These are phyloP conservation scores for Cryptoblepharus egeriae DNA, from an alignment of 2,797 vertebrate genomes.

Conservation along the genomic window DNA sequence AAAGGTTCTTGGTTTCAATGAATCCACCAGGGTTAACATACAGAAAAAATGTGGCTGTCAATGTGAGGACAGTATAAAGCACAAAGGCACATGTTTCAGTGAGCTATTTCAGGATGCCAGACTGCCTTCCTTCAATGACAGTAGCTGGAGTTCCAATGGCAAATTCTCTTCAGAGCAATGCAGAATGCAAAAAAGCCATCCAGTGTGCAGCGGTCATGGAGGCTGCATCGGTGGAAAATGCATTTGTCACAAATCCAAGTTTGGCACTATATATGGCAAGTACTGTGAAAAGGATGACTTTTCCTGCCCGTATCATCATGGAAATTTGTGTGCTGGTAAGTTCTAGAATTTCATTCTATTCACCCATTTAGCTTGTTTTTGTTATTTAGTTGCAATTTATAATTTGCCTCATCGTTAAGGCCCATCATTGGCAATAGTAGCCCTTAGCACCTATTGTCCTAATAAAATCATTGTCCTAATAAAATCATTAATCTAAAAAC, in stretches of 20 bases:
- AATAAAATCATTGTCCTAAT: no score
- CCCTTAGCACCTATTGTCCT: no score
- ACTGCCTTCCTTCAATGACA: conserved; percentile 67
- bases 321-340: conserved; percentile 90
- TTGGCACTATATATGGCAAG: conserved; percentile 89
- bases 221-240: conserved; percentile 90
- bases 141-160: conserved; percentile 64
- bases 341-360: conserved; percentile 1
- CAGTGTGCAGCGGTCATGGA: conserved; percentile 88
- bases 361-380: not conserved
- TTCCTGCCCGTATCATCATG: conserved; percentile 89
- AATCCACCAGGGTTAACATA: conserved; percentile 85
- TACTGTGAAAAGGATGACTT: conserved; percentile 95
- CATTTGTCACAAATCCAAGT: conserved; percentile 86
- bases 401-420: not conserved
- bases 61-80: conserved; percentile 71
- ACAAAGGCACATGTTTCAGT: conserved; percentile 70
- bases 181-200: conserved; percentile 72
- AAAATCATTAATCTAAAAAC: no score
- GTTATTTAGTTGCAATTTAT: not conserved
- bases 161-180: conserved; percentile 67
- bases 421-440: no score
- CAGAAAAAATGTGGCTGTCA: conserved; percentile 84
- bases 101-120: conserved; percentile 68
- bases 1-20: conserved; percentile 94